Evolutionary conservation across 2,888 invertebrate species (phyloP).

Genomic region (Xestobium rufovillosum): DNA sequence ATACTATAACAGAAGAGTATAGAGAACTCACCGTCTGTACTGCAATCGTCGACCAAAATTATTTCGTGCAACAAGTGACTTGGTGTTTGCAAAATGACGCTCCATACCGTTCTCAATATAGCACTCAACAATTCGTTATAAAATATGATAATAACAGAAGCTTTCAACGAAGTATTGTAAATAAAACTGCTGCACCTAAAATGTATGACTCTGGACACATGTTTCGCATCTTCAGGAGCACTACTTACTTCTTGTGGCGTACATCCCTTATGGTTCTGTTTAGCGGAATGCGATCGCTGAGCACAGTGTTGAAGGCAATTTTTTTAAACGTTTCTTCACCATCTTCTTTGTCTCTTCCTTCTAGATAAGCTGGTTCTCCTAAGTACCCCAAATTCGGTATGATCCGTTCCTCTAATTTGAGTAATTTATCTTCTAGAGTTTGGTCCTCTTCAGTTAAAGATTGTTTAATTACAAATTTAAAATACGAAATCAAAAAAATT

Average conservation of each 20-base stretch:
- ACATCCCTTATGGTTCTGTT: neutral
- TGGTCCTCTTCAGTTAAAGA: constrained; percentile 11
- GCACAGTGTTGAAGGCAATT: neutral
- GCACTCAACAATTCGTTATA: constrained; percentile 5
- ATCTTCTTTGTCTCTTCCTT: constrained; percentile 60
- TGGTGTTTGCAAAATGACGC: constrained; percentile 1
- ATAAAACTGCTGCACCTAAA: too few species aligned
- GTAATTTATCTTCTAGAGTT: too few species aligned
- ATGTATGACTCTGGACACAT: too few species aligned
- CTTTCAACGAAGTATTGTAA: too few species aligned
- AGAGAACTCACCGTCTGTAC: neutral
- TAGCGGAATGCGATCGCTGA: constrained; percentile 3
- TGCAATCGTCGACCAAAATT: constrained; percentile 5
- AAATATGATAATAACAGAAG: constrained; percentile 4
- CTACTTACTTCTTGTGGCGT: constrained; percentile 1
- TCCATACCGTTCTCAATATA: constrained; percentile 1
- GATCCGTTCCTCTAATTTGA: constrained; percentile 57
- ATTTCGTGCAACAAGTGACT: constrained; percentile 4
- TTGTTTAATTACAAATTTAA: constrained; percentile 4
- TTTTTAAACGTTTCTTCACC: constrained; percentile 48
- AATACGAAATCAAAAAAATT: constrained; percentile 4
- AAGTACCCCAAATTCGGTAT: constrained; percentile 64
- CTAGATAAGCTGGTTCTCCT: constrained; percentile 60
- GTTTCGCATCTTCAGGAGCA: too few species aligned
- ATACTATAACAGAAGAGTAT: constrained; percentile 16